Evolutionary conservation across 2,113 vertebrate genomes (phyloP).

Genomic region (Illadopsis cleaveri): DNA sequence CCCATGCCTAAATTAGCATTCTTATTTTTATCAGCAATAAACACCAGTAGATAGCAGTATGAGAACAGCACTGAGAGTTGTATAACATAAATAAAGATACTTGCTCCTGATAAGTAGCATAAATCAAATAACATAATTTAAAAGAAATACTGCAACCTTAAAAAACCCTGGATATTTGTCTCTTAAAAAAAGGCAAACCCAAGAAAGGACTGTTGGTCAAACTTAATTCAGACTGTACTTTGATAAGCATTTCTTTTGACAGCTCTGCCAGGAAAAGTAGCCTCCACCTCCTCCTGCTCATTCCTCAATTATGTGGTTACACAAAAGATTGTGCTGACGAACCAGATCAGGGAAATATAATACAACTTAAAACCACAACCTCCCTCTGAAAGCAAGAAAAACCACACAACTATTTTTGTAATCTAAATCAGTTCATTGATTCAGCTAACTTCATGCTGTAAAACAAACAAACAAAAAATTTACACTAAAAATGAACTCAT

Average conservation of each 20-base stretch:
- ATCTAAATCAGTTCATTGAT: neutral
- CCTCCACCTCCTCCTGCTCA: neutral
- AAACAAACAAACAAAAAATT: neutral
- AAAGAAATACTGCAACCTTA: neutral
- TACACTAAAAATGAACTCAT: neutral
- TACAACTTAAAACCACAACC: neutral
- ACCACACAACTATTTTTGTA: neutral
- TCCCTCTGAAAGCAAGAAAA: neutral
- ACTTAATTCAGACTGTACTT: neutral
- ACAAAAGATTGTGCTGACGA: neutral
- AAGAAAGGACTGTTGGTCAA: neutral
- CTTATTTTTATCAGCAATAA: neutral
- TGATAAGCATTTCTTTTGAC: neutral
- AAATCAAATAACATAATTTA: neutral
- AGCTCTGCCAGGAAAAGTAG: conserved; percentile 6
- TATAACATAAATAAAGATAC: neutral
- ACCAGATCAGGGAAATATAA: neutral
- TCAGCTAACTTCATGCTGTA: neutral
- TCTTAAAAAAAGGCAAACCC: neutral
- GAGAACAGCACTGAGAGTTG: neutral
- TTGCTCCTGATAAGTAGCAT: neutral
- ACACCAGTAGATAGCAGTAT: neutral
- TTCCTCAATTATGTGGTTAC: neutral
- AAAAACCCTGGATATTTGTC: neutral
- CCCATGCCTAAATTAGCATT: neutral